Evolutionary conservation across 2,888 invertebrate species (phyloP).

Genomic region (Andrena hattorfiana): DNA sequence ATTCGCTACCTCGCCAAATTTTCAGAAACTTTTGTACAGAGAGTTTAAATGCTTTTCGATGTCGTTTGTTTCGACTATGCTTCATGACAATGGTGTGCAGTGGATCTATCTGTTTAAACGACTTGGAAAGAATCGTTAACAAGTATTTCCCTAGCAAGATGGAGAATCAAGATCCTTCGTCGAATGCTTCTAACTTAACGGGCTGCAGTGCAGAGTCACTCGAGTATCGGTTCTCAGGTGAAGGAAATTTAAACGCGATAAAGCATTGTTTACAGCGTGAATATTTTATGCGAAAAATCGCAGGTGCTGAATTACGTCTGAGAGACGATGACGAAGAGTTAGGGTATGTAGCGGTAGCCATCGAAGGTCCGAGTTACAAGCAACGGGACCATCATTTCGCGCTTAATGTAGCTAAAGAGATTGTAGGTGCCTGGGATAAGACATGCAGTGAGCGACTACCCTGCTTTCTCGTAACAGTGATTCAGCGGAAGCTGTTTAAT

Average conservation of each 20-base stretch:
- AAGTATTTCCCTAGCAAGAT: slow-evolving; percentile 54
- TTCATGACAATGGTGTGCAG: slow-evolving; percentile 72
- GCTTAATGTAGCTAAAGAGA: slow-evolving; percentile 82
- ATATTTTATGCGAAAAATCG: neutral
- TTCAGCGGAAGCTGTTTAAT: neutral
- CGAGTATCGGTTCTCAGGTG: slow-evolving; percentile 62
- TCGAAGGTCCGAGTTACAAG: slow-evolving; percentile 85
- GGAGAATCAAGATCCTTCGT: slow-evolving; percentile 1
- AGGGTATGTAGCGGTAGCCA: slow-evolving; percentile 85
- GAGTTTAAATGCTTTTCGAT: slow-evolving; percentile 63
- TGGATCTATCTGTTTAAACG: slow-evolving; percentile 68
- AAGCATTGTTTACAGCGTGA: neutral
- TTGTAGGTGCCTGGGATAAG: slow-evolving; percentile 85
- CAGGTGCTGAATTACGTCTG: slow-evolving; percentile 79
- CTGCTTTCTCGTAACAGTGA: neutral
- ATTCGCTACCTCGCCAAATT: neutral
- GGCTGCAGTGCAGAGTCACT: neutral
- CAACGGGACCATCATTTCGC: slow-evolving; percentile 81
- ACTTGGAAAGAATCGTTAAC: slow-evolving; percentile 60
- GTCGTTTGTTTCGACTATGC: slow-evolving; percentile 67
- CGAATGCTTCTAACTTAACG: neutral
- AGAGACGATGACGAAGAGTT: slow-evolving; percentile 85
- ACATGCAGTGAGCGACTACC: slow-evolving; percentile 70
- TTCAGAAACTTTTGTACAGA: slow-evolving; percentile 64
- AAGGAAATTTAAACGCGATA: neutral